Evolutionary conservation across 2,888 invertebrate species (phyloP).

Genomic region (Pecten maximus): DNA sequence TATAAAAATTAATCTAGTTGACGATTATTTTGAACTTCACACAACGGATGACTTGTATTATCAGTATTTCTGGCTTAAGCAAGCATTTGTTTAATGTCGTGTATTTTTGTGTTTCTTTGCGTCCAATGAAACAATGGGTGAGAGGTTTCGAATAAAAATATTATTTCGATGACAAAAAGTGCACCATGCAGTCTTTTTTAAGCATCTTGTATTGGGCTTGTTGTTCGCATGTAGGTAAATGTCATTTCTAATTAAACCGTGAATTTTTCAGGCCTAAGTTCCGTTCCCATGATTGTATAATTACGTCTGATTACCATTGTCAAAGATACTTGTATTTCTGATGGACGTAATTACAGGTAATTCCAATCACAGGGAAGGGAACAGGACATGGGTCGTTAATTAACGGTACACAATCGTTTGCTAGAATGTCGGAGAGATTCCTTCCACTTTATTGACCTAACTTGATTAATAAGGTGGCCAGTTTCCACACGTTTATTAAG

Average conservation of each 20-base stretch:
- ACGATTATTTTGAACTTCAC: not conserved
- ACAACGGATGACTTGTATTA: not conserved
- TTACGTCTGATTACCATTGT: not conserved
- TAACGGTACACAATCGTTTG: not conserved
- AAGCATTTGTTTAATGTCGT: not conserved
- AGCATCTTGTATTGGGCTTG: not conserved
- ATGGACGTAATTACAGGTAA: not conserved
- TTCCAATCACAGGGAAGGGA: not conserved
- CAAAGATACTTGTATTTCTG: slow-evolving; percentile 7
- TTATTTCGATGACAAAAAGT: not conserved
- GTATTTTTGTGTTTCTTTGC: not conserved
- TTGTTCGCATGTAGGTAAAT: not conserved
- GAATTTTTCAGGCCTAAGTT: not conserved
- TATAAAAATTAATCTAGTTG: not conserved
- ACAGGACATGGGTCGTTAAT: slow-evolving; percentile 2
- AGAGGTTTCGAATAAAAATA: not conserved
- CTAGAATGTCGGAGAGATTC: not conserved
- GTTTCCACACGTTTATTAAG: not conserved
- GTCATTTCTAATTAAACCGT: not conserved
- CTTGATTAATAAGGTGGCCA: not conserved
- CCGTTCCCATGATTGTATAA: slow-evolving; percentile 16
- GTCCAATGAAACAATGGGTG: not conserved
- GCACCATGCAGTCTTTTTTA: not conserved
- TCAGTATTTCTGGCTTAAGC: not conserved
- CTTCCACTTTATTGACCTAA: not conserved